phyloP scores from a whole-genome alignment of 2,888 invertebrate species.

The Nycteola revayana region DNA sequence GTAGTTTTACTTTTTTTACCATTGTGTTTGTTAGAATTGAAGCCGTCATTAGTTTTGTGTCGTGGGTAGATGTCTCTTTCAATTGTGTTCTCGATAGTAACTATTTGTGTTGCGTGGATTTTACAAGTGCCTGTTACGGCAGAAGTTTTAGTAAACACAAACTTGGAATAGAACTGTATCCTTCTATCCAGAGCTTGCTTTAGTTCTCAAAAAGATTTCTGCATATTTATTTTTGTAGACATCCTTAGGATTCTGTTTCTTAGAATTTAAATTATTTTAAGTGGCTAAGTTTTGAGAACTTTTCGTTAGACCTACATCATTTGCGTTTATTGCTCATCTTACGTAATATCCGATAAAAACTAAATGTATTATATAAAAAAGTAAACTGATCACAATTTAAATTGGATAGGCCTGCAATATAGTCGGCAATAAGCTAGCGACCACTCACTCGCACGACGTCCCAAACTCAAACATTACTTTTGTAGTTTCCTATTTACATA shows the following conservation, averaged over 20 bases:
- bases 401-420: constrained; percentile 56
- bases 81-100: constrained; percentile 29
- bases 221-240: too few species aligned
- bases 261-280: too few species aligned
- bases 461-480: constrained; percentile 76
- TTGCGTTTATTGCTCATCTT: too few species aligned
- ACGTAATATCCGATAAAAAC: too few species aligned
- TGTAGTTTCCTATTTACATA: constrained; percentile 79
- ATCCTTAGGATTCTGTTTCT: background rate
- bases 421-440: constrained; percentile 61
- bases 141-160: too few species aligned
- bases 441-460: constrained; percentile 63
- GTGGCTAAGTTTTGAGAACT: too few species aligned
- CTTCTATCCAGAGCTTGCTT: too few species aligned
- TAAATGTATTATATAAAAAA: too few species aligned
- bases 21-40: constrained; percentile 33
- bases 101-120: constrained; percentile 24
- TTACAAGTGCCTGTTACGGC: constrained; percentile 23
- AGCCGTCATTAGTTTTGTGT: constrained; percentile 37
- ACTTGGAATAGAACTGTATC: too few species aligned
- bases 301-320: too few species aligned
- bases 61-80: constrained; percentile 33
- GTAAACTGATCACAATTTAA: constrained; percentile 53
- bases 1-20: constrained; percentile 28
- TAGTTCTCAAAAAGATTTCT: background rate